phyloP scores from a whole-genome alignment of 2,797 vertebrate genomes.

The Serranus cabrilla region DNA sequence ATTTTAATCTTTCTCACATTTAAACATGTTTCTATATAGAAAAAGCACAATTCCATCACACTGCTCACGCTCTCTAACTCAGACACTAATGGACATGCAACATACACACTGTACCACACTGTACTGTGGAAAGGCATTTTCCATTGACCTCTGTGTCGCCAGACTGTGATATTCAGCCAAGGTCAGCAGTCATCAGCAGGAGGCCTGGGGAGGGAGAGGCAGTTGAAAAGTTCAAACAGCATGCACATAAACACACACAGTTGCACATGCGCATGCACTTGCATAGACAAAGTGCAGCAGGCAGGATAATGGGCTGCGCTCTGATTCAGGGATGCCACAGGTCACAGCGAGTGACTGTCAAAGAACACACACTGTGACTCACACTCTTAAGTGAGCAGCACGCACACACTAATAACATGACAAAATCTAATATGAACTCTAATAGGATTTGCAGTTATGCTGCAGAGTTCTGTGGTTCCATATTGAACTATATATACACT shows the following conservation, averaged over 20 bases:
- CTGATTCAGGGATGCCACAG: conserved; percentile 44
- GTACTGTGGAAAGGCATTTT: conserved; percentile 58
- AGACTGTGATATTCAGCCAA: conserved; percentile 78
- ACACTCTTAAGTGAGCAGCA: conserved; percentile 34
- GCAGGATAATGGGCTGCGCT: conserved; percentile 48
- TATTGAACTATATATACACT: conserved; percentile 42
- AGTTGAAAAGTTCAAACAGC: conserved; percentile 79
- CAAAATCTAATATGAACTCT: conserved; percentile 56
- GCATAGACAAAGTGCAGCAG: conserved; percentile 25
- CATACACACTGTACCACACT: conserved; percentile 29
- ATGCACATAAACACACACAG: conserved; percentile 57
- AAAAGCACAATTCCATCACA: too few species aligned
- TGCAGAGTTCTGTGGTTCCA: conserved; percentile 11
- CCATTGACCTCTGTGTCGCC: conserved; percentile 64
- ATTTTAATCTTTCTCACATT: too few species aligned
- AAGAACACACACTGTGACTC: conserved; percentile 47
- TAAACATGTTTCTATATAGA: too few species aligned
- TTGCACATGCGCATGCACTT: conserved; percentile 39
- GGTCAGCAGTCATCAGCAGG: conserved; percentile 80
- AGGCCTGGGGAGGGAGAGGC: conserved; percentile 58
- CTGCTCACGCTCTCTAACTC: conserved; percentile 1
- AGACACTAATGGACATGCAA: conserved; percentile 49
- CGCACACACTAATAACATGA: conserved; percentile 35
- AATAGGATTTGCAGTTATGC: conserved; percentile 47
- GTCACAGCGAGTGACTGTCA: conserved; percentile 62